These are phyloP conservation scores for Eptatretus atami DNA, from an alignment of 2,797 vertebrate genomes.

Conservation along the genomic window DNA sequence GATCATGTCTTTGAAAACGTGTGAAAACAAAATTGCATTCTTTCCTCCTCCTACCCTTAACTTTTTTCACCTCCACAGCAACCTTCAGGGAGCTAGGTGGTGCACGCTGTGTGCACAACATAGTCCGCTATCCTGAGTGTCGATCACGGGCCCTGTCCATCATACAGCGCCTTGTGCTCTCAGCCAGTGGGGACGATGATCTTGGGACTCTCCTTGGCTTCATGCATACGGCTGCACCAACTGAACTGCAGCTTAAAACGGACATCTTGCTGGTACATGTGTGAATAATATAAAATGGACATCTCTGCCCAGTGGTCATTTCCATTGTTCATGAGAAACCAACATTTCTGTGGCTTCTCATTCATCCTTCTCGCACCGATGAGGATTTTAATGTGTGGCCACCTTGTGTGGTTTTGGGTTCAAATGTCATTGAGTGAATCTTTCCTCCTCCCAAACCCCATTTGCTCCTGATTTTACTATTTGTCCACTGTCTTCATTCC, in stretches of 20 bases:
- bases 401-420: too few species aligned
- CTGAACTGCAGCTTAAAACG: conserved; percentile 64
- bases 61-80: conserved; percentile 15
- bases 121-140: conserved; percentile 78
- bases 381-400: too few species aligned
- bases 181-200: conserved; percentile 73
- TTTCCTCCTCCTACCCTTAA: too few species aligned
- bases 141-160: conserved; percentile 70
- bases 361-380: too few species aligned
- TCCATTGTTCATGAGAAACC: too few species aligned
- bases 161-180: conserved; percentile 77
- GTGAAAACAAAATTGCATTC: too few species aligned
- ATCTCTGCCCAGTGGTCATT: too few species aligned
- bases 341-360: too few species aligned
- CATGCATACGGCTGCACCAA: conserved; percentile 71
- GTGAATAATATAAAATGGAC: not conserved
- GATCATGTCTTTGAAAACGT: too few species aligned
- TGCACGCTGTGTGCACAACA: conserved; percentile 78
- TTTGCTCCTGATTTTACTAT: not conserved
- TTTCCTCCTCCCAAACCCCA: not conserved
- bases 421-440: not conserved
- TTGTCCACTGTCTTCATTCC: not conserved
- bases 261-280: conserved; percentile 52
- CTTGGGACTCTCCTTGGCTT: conserved; percentile 85
- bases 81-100: conserved; percentile 88